A percentile compares a stretch with the other conserved stretches of the same genome.
Conservation (phyloP, 2,797 vertebrate genomes). For the Dendrocincla tyrannina region DNA sequence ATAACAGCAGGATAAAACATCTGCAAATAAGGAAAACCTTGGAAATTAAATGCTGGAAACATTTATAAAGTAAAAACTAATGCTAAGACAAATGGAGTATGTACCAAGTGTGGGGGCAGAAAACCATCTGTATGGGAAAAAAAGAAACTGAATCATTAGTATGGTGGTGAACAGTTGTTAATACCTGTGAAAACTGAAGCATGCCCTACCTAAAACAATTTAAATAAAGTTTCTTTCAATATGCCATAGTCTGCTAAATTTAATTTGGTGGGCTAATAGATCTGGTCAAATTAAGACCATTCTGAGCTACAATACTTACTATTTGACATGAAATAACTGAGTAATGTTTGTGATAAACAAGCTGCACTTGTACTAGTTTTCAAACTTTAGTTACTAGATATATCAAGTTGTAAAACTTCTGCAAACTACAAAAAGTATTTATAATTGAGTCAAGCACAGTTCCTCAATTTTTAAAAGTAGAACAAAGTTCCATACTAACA, state of each 20-base stretch:
- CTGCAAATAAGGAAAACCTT: constrained; percentile 48
- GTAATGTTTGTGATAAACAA: background rate
- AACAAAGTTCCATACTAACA: background rate
- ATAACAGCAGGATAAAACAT: constrained; percentile 50
- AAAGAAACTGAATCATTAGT: background rate
- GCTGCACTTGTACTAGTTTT: background rate
- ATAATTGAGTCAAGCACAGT: background rate
- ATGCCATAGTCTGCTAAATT: background rate
- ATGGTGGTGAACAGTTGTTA: background rate
- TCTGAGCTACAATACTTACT: background rate
- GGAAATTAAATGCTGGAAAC: constrained; percentile 58
- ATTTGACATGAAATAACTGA: background rate
- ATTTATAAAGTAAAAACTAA: constrained; percentile 55
- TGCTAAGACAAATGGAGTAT: constrained; percentile 22
- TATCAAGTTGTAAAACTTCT: background rate
- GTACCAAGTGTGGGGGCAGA: background rate
- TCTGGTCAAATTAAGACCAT: background rate
- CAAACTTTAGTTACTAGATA: background rate
- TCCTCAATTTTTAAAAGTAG: background rate
- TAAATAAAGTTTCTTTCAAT: background rate
- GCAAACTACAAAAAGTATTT: background rate
- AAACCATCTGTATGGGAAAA: constrained; percentile 42
- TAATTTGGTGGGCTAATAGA: background rate
- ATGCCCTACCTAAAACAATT: background rate
- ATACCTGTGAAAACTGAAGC: background rate